A percentile compares a stretch with the other conserved stretches of the same genome.
Conservation (phyloP, 2,888 invertebrate species). For the Melanchra persicariae region DNA sequence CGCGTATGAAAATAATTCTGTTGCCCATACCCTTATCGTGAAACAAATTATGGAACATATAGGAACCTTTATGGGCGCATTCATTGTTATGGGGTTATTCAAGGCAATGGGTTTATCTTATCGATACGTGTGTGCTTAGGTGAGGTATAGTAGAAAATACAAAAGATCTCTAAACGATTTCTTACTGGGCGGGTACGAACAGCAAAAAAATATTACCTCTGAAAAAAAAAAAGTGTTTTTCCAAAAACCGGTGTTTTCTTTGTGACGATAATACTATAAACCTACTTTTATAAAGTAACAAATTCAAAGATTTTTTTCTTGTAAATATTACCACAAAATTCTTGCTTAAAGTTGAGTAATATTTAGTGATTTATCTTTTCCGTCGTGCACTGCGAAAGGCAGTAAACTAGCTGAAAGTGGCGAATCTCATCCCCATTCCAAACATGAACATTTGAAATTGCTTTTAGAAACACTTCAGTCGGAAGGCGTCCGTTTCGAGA, state of each 20-base stretch:
- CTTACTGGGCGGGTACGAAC: rapidly evolving
- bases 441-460: conserved; percentile 71
- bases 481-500: conserved; percentile 60
- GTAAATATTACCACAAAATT: conserved; percentile 29
- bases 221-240: background rate
- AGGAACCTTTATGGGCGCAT: conserved; percentile 34
- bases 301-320: conserved; percentile 5
- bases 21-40: conserved; percentile 18
- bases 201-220: background rate
- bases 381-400: conserved; percentile 49
- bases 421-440: conserved; percentile 66
- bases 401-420: conserved; percentile 64
- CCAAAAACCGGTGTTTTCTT: background rate
- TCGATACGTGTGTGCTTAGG: conserved; percentile 2
- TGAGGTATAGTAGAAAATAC: background rate
- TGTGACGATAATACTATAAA: background rate
- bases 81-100: conserved; percentile 42
- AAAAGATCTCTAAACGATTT: conserved; percentile 1
- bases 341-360: conserved; percentile 51
- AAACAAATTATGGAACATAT: conserved; percentile 36
- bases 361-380: conserved; percentile 59
- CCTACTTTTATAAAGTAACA: background rate
- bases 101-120: conserved; percentile 34
- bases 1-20: conserved; percentile 27
- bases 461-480: conserved; percentile 67